Percentiles rank a stretch among this genome's conserved stretches.
These are phyloP conservation scores for Pedetes capensis DNA, from an alignment of 2,113 vertebrate genomes.

Conservation along the genomic window DNA sequence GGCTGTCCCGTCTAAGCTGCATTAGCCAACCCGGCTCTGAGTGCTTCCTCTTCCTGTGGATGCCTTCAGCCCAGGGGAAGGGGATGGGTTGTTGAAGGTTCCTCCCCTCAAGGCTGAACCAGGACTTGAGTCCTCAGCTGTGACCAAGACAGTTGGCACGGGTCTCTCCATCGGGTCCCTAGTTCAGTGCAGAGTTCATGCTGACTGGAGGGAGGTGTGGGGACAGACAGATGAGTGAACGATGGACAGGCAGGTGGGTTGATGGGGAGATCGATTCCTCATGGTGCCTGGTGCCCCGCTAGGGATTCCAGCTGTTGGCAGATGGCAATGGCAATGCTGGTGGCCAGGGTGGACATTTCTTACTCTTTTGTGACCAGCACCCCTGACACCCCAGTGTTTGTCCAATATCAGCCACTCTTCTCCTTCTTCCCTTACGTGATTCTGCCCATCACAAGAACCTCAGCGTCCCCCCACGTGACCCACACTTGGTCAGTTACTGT, in stretches of 20 bases:
- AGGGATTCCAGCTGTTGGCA: background rate
- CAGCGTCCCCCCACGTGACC: accelerated
- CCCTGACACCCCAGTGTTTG: background rate
- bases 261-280: background rate
- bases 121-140: background rate
- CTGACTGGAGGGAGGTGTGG: background rate
- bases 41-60: background rate
- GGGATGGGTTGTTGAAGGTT: background rate
- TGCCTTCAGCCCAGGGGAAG: background rate
- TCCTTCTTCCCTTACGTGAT: background rate
- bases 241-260: no score
- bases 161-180: background rate
- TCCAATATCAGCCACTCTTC: background rate
- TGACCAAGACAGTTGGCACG: background rate
- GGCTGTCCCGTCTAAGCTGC: background rate
- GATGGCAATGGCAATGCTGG: accelerated
- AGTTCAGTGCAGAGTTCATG: background rate
- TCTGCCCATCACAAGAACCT: background rate
- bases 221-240: no score
- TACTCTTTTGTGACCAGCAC: background rate
- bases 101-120: background rate
- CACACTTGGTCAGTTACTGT: background rate
- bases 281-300: background rate
- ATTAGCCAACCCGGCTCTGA: background rate
- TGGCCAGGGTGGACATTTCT: background rate